Conservation (phyloP, 2,113 vertebrate species). For the Peucedramus taeniatus region DNA sequence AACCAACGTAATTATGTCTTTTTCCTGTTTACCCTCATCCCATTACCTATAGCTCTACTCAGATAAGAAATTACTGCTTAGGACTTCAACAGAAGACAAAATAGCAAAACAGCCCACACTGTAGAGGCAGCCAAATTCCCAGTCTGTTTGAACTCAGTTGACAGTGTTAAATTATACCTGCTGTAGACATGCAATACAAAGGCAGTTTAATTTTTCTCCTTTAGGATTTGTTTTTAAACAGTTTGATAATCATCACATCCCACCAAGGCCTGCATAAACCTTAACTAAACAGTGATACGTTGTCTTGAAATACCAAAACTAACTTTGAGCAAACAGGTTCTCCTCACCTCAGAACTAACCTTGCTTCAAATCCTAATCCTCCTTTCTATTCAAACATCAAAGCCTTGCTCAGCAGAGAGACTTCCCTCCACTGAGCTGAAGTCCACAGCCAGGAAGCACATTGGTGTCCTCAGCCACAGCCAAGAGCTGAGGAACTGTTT, state of each 20-base stretch:
- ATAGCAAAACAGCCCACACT: not conserved
- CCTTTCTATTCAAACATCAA: not conserved
- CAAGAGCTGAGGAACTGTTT: not conserved
- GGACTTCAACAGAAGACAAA: slow-evolving; percentile 24
- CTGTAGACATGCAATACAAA: not conserved
- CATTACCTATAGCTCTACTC: slow-evolving; percentile 13
- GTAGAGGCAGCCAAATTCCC: slow-evolving; percentile 9
- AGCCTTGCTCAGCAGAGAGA: not conserved
- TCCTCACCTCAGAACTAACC: not conserved
- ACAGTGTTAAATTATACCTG: slow-evolving; percentile 34
- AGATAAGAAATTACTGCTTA: slow-evolving; percentile 34
- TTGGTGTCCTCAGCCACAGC: not conserved
- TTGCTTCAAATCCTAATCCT: not conserved
- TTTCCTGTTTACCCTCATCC: slow-evolving; percentile 29
- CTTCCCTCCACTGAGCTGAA: not conserved
- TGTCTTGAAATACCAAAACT: not conserved
- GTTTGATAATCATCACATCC: not conserved
- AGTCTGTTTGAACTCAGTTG: not conserved
- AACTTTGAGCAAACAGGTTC: not conserved
- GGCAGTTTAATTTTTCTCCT: not conserved
- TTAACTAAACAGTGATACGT: not conserved
- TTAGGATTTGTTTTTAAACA: slow-evolving; percentile 7
- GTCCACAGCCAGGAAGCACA: not conserved
- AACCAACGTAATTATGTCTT: not conserved
- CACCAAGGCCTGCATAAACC: not conserved